Conservation (phyloP, 1,140 invertebrate genomes). For the Sarcophaga bullata region DNA sequence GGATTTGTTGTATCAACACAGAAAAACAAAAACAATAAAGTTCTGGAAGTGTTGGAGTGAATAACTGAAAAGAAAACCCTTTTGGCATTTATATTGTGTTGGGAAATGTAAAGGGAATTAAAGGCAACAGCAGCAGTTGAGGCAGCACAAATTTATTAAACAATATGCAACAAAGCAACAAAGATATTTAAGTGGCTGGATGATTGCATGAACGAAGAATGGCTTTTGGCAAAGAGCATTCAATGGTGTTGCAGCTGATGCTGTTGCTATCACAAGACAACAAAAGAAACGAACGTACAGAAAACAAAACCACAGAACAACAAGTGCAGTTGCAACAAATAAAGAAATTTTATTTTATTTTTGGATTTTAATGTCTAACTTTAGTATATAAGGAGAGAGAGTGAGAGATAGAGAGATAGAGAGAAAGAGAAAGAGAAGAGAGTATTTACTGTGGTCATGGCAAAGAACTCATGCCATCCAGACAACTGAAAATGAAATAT, state of each 20-base stretch:
- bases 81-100: conserved; percentile 4
- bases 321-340: conserved; percentile 27
- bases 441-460: no score
- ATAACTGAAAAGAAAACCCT: neutral
- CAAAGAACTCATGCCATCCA: no score
- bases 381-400: no score
- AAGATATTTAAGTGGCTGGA: neutral
- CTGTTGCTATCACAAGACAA: neutral
- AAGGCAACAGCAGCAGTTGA: neutral
- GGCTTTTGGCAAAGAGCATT: conserved; percentile 32
- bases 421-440: no score
- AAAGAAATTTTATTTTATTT: neutral
- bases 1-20: conserved; percentile 2
- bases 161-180: neutral
- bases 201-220: neutral
- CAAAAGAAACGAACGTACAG: neutral
- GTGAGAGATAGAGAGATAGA: no score
- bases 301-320: conserved; percentile 27
- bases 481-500: no score
- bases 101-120: conserved; percentile 25
- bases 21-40: no score
- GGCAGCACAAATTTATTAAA: neutral
- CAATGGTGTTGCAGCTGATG: conserved; percentile 13
- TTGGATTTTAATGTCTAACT: no score
- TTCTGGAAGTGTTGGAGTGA: neutral